Evolutionary conservation across 2,113 vertebrate species (phyloP), one percentile per base, ranked within the genome.

Genomic region (Gymnobelideus leadbeateri): DNA sequence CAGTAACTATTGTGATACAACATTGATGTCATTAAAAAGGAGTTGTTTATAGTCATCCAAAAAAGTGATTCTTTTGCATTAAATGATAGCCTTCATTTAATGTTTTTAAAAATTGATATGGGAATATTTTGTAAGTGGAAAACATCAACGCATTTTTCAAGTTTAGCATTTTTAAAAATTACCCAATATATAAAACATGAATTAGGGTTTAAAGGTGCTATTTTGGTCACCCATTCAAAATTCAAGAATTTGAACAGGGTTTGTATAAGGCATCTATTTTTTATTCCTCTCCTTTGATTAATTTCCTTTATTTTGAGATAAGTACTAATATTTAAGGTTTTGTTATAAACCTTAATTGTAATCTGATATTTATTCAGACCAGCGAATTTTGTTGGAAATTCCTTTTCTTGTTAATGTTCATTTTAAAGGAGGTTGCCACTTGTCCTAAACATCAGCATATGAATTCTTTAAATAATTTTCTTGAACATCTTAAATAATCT

Each of bases 381-480:
- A 43, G 19, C 68, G 1, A 3, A 1, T 84, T 84, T 84, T 43
- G 68, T 6, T 23, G n/a, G 68, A 84, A 84, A 84, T 43, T 43
- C 68, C n/a, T 43, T 84, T 84, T 43, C 68, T 43, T 43, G n/a
- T 43, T 84, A 84, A 5, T 21, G n/a, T 43, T 84, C 16, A 23
- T 84, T 84, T 49, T 89, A 90, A 94, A 94, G 97, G 53, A 43
- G 89, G 28, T 9, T 90, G 16, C 21, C 92, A 26, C 37, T 95
- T 55, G 47, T 37, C 8, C 89, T 94, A 91, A 94, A 94, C 94
- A 51, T 61, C 46, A 92, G 53, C 28, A n/a, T 96, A 90, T 93
- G 92, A 95, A 95, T 93, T 93, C 51, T 84, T 97, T 92, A 95
- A 94, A 92, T 55, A 28, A 77, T 92, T 95, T 93, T 91, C 93